phyloP scores from a whole-genome alignment of 2,888 invertebrate genomes.

The Acleris cristana region DNA sequence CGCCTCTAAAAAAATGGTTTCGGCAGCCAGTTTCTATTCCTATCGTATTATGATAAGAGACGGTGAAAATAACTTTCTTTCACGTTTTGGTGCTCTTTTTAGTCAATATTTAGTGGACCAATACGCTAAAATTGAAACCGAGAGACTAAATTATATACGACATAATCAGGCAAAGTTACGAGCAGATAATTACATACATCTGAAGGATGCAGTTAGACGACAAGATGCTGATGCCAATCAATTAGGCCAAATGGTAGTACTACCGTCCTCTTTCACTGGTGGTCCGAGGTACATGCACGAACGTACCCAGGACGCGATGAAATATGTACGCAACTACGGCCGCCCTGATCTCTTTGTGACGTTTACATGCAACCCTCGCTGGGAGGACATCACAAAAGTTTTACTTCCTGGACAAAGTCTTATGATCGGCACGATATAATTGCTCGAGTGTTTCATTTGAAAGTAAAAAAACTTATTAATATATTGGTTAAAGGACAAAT shows the following conservation, averaged over 20 bases:
- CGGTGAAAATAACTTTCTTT: constrained; percentile 8
- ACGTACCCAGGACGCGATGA: constrained; percentile 1
- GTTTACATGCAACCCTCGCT: constrained; percentile 3
- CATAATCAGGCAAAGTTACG: too few species aligned
- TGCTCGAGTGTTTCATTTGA: neutral
- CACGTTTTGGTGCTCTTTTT: too few species aligned
- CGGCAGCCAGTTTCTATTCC: constrained; percentile 16
- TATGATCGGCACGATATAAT: constrained; percentile 16
- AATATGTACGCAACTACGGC: constrained; percentile 11
- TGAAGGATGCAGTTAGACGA: too few species aligned
- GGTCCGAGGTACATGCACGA: too few species aligned
- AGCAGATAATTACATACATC: too few species aligned
- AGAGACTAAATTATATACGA: too few species aligned
- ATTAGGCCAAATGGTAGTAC: too few species aligned
- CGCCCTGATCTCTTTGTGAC: too few species aligned
- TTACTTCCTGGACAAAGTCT: constrained; percentile 13
- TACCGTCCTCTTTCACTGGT: too few species aligned
- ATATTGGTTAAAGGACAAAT: neutral
- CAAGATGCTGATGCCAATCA: too few species aligned
- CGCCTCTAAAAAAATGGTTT: constrained; percentile 12
- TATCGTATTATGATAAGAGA: constrained; percentile 22
- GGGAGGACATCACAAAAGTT: neutral
- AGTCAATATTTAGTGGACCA: too few species aligned
- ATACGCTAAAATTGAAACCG: too few species aligned
- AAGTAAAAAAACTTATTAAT: constrained; percentile 1